These are phyloP conservation scores for Alethe diademata DNA, from an alignment of 2,113 vertebrate species.

Conservation along the genomic window DNA sequence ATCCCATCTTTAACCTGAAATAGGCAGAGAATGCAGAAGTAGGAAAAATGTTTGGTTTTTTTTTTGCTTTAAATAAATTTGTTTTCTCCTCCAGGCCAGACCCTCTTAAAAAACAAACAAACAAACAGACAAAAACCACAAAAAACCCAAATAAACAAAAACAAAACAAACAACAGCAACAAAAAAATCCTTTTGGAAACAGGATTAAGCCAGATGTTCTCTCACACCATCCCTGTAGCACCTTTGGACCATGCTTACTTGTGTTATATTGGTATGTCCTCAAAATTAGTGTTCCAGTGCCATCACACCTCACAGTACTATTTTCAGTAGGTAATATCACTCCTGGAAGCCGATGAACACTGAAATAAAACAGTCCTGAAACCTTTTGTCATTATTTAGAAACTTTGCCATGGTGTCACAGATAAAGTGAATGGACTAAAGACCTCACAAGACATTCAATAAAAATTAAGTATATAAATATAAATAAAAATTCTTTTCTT, in stretches of 20 bases:
- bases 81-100: neutral
- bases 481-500: neutral
- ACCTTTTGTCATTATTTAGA: neutral
- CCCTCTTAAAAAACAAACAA: neutral
- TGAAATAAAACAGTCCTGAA: neutral
- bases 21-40: neutral
- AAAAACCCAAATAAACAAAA: neutral
- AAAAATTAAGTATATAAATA: neutral
- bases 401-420: neutral
- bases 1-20: neutral
- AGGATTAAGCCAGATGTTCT: neutral
- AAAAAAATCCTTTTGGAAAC: neutral
- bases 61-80: neutral
- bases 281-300: neutral
- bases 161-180: neutral
- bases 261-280: neutral
- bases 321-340: neutral
- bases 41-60: neutral
- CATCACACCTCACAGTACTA: neutral
- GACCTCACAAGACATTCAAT: neutral
- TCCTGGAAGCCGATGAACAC: neutral
- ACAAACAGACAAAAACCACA: too few species aligned
- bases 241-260: neutral
- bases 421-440: neutral
- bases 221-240: neutral